Conservation (phyloP, 2,888 invertebrate species). For the Phyto melanocephala region DNA sequence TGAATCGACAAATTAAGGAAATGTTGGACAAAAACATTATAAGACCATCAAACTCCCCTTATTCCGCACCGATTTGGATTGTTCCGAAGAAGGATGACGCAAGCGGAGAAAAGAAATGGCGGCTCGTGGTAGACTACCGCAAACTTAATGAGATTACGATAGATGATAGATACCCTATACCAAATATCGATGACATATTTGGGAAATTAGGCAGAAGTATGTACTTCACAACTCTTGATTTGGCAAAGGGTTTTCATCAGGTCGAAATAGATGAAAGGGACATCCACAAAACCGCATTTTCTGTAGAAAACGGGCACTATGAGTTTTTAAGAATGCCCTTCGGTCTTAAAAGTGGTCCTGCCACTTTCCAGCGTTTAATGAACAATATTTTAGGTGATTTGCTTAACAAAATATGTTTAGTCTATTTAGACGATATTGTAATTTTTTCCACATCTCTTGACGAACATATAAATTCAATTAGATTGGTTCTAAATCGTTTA, state of each 20-base stretch:
- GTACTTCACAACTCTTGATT: too few species aligned
- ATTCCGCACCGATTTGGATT: conserved; percentile 60
- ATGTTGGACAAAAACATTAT: conserved; percentile 37
- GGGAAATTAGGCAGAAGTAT: conserved; percentile 10
- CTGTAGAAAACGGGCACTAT: conserved; percentile 2
- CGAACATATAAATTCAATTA: background rate
- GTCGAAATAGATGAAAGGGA: too few species aligned
- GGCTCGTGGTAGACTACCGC: background rate
- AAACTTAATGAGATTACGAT: too few species aligned
- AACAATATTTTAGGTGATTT: conserved; percentile 53
- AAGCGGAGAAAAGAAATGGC: conserved; percentile 14
- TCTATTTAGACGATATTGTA: conserved; percentile 63
- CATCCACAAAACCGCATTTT: background rate
- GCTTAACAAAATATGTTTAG: conserved; percentile 57
- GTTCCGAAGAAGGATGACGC: conserved; percentile 49
- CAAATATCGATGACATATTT: too few species aligned
- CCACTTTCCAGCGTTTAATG: conserved; percentile 63
- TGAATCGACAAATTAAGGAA: conserved; percentile 44
- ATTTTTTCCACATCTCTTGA: conserved; percentile 45
- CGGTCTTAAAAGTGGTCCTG: conserved; percentile 63
- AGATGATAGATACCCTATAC: background rate
- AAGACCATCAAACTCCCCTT: too few species aligned
- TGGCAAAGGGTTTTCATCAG: too few species aligned
- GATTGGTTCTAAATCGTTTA: conserved; percentile 4
- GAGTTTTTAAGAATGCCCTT: conserved; percentile 64